Conservation (phyloP, 2,888 invertebrate genomes). For the Temnothorax unifasciatus region DNA sequence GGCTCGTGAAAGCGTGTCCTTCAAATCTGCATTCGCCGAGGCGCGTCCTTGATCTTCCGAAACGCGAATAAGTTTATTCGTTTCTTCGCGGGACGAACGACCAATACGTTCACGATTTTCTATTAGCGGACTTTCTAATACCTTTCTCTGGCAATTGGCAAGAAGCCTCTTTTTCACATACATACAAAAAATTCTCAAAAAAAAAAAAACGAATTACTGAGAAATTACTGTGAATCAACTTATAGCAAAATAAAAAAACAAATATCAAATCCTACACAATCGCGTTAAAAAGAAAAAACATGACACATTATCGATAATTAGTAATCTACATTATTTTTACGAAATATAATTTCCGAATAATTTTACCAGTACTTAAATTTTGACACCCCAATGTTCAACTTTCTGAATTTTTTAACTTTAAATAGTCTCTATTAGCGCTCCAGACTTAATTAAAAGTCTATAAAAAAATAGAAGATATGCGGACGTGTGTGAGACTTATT, state of each 20-base stretch:
- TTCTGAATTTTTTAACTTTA: not conserved
- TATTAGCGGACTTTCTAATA: conserved; percentile 42
- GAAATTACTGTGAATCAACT: not conserved
- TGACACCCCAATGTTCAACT: not conserved
- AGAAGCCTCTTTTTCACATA: not conserved
- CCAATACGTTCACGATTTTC: not conserved
- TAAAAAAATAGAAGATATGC: not conserved
- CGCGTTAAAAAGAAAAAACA: not conserved
- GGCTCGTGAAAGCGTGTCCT: conserved; percentile 47
- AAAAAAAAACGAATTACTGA: not conserved
- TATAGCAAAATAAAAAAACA: not conserved
- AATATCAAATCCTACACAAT: not conserved
- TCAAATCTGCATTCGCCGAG: conserved; percentile 25
- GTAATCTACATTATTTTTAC: not conserved
- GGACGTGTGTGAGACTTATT: not conserved
- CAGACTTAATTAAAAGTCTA: not conserved
- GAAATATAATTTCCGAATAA: not conserved
- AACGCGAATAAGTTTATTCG: not conserved
- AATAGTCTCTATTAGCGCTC: no score
- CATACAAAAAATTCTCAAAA: not conserved
- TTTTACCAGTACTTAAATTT: not conserved
- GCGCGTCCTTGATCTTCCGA: conserved; percentile 36
- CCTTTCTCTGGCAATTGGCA: not conserved
- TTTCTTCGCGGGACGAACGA: not conserved
- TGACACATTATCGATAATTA: not conserved